phyloP scores from a whole-genome alignment of 2,888 invertebrate species.

The Caenorhabditis uteleia region DNA sequence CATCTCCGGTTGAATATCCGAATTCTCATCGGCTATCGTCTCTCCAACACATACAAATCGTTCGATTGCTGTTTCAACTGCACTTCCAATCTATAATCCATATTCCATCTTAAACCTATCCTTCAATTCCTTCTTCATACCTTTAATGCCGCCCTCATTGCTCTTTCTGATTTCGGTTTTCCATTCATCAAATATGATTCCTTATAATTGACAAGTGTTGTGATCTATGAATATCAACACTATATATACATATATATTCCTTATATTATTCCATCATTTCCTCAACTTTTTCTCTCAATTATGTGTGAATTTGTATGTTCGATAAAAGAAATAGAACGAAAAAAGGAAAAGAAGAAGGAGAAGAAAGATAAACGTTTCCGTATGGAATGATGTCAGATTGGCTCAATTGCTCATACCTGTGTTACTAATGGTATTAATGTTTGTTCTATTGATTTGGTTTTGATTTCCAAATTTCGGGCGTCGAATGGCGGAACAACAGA shows the following conservation, averaged over 20 bases:
- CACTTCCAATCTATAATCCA: slow-evolving; percentile 83
- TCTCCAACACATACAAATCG: slow-evolving; percentile 97
- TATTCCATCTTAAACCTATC: too few species aligned
- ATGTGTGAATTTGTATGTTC: not conserved
- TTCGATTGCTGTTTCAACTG: slow-evolving; percentile 94
- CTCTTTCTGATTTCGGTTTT: slow-evolving; percentile 75
- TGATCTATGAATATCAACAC: slow-evolving; percentile 76
- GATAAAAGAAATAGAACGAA: slow-evolving; percentile 5
- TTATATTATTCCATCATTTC: not conserved
- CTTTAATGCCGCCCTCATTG: slow-evolving; percentile 79
- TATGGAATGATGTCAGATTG: not conserved
- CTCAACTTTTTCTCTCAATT: not conserved
- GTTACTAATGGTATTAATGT: slow-evolving; percentile 90
- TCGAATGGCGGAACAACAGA: slow-evolving; percentile 58
- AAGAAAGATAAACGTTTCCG: slow-evolving; percentile 19
- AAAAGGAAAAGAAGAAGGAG: slow-evolving; percentile 11
- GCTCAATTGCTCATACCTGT: slow-evolving; percentile 78
- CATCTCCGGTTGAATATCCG: slow-evolving; percentile 95
- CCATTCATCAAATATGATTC: slow-evolving; percentile 75
- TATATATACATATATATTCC: not conserved
- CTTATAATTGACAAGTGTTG: slow-evolving; percentile 85
- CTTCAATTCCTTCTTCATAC: slow-evolving; percentile 26
- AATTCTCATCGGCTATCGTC: slow-evolving; percentile 96
- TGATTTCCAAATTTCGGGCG: slow-evolving; percentile 79
- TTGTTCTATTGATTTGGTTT: slow-evolving; percentile 91